phyloP scores from a whole-genome alignment of 2,797 vertebrate genomes.

The Sorex maritimensis region DNA sequence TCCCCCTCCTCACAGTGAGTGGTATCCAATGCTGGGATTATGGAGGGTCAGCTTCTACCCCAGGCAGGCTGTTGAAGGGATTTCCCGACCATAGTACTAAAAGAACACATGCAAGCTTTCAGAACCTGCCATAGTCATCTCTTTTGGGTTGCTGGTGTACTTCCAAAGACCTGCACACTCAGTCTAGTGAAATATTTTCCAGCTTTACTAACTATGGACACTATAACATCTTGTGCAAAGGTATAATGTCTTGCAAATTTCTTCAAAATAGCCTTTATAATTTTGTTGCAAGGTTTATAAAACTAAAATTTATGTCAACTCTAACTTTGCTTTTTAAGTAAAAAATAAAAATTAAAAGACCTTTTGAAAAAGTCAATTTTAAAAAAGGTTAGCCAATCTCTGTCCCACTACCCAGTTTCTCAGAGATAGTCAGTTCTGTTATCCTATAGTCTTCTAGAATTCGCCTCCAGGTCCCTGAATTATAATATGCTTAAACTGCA shows the following conservation, averaged over 20 bases:
- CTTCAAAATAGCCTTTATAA: constrained; percentile 11
- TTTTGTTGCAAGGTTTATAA: constrained; percentile 25
- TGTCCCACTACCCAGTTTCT: too few species aligned
- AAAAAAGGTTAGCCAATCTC: too few species aligned
- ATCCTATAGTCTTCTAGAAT: too few species aligned
- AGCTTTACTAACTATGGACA: background rate
- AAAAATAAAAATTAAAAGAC: too few species aligned
- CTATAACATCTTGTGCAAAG: background rate
- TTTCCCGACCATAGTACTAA: constrained; percentile 48
- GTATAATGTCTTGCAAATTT: background rate
- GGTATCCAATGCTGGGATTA: background rate
- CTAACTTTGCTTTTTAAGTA: too few species aligned
- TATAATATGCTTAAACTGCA: too few species aligned
- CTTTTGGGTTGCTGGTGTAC: constrained; percentile 1
- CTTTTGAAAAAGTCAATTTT: too few species aligned
- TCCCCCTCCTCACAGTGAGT: background rate
- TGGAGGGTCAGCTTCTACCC: constrained; percentile 43
- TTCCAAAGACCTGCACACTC: constrained; percentile 4
- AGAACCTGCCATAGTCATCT: background rate
- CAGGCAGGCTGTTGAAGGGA: background rate
- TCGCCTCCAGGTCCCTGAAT: too few species aligned
- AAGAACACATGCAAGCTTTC: constrained; percentile 15
- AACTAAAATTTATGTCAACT: constrained; percentile 48
- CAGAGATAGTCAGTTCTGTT: too few species aligned
- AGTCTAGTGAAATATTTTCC: background rate